phyloP scores from a whole-genome alignment of 2,113 vertebrate genomes.

The Tonatia bakeri region DNA sequence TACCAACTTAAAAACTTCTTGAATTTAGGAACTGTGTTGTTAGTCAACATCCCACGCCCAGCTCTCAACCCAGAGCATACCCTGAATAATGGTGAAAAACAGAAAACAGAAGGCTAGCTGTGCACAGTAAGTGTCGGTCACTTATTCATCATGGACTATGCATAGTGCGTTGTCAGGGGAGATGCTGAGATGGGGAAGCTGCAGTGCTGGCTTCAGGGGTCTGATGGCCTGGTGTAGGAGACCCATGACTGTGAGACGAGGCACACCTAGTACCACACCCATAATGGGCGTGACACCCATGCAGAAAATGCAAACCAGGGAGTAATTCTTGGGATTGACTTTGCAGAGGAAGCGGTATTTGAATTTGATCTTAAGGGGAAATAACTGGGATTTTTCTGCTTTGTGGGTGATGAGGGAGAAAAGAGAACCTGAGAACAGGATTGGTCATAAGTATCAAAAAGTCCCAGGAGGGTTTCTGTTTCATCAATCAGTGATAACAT shows the following conservation, averaged over 20 bases:
- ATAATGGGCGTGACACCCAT: no score
- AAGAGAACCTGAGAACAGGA: neutral
- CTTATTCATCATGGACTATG: neutral
- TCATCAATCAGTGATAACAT: neutral
- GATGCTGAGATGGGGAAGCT: neutral
- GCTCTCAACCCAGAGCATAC: neutral
- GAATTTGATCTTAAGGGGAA: neutral
- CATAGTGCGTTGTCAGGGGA: neutral
- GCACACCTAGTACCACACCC: neutral
- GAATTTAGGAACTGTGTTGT: neutral
- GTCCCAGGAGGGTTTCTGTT: neutral
- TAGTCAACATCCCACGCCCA: neutral
- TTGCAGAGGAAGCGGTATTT: neutral
- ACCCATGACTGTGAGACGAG: neutral
- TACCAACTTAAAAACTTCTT: neutral
- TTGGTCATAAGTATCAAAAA: neutral
- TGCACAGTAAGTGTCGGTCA: fast-evolving
- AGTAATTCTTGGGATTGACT: neutral
- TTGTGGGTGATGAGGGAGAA: fast-evolving
- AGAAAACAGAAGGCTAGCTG: neutral
- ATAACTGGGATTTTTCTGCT: neutral
- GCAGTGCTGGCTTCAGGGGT: neutral
- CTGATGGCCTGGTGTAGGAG: neutral
- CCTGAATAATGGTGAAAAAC: neutral
- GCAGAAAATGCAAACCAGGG: neutral